Evolutionary conservation across 2,888 invertebrate species (phyloP).

Genomic region (Noctua comes): DNA sequence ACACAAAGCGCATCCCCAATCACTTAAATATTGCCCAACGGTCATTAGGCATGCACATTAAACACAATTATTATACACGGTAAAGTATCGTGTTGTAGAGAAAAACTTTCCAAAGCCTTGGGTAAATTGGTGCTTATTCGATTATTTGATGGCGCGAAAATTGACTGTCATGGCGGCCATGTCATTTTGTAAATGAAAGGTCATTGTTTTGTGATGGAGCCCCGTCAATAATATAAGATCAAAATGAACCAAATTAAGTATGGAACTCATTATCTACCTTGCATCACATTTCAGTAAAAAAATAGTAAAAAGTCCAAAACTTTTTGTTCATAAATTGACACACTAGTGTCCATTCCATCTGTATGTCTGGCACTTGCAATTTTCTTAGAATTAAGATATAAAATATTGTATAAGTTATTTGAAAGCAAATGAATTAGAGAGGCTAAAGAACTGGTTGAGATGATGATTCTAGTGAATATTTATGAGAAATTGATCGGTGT

Average conservation of each 20-base stretch:
- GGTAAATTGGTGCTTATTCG: conserved; percentile 1
- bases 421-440: background rate
- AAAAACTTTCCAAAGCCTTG: conserved; percentile 51
- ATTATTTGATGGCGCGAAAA: conserved; percentile 17
- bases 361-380: background rate
- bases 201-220: conserved; percentile 9
- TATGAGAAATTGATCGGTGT: background rate
- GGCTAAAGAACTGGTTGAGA: background rate
- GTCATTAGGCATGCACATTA: conserved; percentile 56
- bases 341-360: background rate
- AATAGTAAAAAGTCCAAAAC: too few species aligned
- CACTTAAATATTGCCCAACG: conserved; percentile 54
- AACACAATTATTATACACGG: conserved; percentile 42
- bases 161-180: conserved; percentile 7
- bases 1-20: conserved; percentile 51
- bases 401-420: background rate
- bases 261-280: background rate
- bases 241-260: background rate
- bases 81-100: conserved; percentile 13
- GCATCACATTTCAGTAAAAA: too few species aligned
- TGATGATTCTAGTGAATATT: background rate
- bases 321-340: background rate
- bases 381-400: background rate
- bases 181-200: background rate
- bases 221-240: background rate